Evolutionary conservation across 2,888 invertebrate species (phyloP), one percentile per base, ranked within the genome.

Genomic region (Thera obeliscata): DNA sequence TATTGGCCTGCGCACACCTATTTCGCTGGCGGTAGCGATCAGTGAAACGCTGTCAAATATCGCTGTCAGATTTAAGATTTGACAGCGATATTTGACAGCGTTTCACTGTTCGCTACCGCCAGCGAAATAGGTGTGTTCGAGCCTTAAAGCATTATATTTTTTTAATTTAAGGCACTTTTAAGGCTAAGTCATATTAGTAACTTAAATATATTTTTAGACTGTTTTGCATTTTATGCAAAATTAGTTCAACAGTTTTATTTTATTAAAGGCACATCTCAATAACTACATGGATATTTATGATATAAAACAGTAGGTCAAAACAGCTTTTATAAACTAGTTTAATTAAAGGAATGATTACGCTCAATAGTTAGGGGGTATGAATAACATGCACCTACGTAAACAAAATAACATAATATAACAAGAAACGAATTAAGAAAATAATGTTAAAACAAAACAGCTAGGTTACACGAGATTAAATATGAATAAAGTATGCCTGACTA

Each of bases 171-270:
- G 55, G 46, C 55, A 61, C 61, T 36, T 46, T 54, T 35, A 35
- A 43, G 7, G 43, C 12, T 55, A 12, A 43, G 8, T 48, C 12
- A 55, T 56, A 55, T 56, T 61, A 46, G 8, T 59, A 55, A 46
- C 48, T 35, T 61, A 36, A 41, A 61, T 11, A 2, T 48, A 35
- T 36, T 41, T 36, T 8, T 22, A 46, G 43, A 8, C 9, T 61
- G 8, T 48, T 56, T 9, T 56, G 61, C 61, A 61, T 61, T 61
- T 56, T 12, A 61, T 55, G 55, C 61, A 55, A 54, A 52, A 55
- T 9, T 55, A 7, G n/a, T 58, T 48, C 5, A 38, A 54, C 6
- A 61, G n/a, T 41, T 22, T n/a, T 12, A 22, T 38, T n/a, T 56
- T 3, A 56, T 55, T 54, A 41, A 56, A 61, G 61, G 61, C 61